Conservation (phyloP, 92 coral and sea anemone genomes). For the Metridium senile region DNA sequence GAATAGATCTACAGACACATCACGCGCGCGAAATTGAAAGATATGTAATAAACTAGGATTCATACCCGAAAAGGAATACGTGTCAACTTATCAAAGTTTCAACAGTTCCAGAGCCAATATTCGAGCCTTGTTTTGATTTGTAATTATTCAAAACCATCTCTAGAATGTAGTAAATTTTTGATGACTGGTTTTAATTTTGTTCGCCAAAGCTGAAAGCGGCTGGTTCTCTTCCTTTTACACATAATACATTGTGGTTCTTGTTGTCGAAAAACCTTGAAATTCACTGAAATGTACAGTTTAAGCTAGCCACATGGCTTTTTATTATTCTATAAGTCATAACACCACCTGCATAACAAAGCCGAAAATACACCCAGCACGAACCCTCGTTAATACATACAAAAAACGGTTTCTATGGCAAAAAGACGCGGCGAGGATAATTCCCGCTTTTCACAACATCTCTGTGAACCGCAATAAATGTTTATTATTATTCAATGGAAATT, state of each 20-base stretch:
- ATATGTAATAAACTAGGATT: background rate
- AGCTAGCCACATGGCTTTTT: conserved; percentile 43
- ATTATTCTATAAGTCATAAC: conserved; percentile 40
- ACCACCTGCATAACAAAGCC: conserved; percentile 51
- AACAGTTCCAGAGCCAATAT: conserved; percentile 32
- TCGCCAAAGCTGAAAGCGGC: conserved; percentile 45
- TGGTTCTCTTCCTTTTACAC: conserved; percentile 2
- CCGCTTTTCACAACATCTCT: background rate
- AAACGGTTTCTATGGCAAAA: conserved; percentile 37
- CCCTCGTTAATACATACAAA: conserved; percentile 15
- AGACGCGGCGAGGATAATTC: conserved; percentile 32
- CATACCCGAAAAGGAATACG: background rate
- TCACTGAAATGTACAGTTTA: conserved; percentile 33
- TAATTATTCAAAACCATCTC: conserved; percentile 27
- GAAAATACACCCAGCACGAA: background rate
- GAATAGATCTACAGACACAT: conserved; percentile 6
- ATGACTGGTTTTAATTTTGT: conserved; percentile 36
- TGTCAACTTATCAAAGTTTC: conserved; percentile 19
- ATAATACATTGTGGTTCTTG: conserved; percentile 30
- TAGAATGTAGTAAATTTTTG: conserved; percentile 42
- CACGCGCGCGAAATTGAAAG: background rate
- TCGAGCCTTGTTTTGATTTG: conserved; percentile 19
- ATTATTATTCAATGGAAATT: too few species aligned
- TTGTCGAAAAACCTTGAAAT: conserved; percentile 7
- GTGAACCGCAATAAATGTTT: background rate